These are phyloP conservation scores for Trissolcus basalis DNA, from an alignment of 1,140 invertebrate species.

Conservation along the genomic window DNA sequence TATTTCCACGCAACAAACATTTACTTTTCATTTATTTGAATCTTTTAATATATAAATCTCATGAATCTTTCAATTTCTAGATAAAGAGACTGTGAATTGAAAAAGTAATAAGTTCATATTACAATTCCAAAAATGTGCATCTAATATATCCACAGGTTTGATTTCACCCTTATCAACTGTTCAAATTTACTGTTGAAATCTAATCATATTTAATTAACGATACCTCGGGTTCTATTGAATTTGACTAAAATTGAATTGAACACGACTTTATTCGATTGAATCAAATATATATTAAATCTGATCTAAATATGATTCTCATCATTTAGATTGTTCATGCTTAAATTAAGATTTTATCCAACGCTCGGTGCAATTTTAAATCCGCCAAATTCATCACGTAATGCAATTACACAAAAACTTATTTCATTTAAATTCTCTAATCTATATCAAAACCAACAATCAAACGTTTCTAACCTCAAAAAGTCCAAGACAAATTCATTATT, in stretches of 20 bases:
- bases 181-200: background rate
- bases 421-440: too few relatives aligned
- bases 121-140: too few relatives aligned
- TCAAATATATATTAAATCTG: background rate
- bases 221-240: background rate
- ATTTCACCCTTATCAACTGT: too few relatives aligned
- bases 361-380: background rate
- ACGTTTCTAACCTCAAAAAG: too few relatives aligned
- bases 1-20: constrained; percentile 2
- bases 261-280: background rate
- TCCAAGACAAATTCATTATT: too few relatives aligned
- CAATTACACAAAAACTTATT: background rate
- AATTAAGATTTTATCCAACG: background rate
- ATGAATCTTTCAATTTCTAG: too few relatives aligned
- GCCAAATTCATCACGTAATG: background rate
- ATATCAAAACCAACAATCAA: too few relatives aligned
- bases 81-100: too few relatives aligned
- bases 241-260: background rate
- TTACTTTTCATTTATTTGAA: background rate
- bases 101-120: too few relatives aligned
- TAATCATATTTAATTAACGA: background rate
- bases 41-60: too few relatives aligned
- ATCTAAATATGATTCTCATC: background rate
- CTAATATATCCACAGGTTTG: too few relatives aligned
- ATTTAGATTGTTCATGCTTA: background rate